Evolutionary conservation across 2,888 invertebrate genomes (phyloP).

Genomic region (Dexiosoma caninum): DNA sequence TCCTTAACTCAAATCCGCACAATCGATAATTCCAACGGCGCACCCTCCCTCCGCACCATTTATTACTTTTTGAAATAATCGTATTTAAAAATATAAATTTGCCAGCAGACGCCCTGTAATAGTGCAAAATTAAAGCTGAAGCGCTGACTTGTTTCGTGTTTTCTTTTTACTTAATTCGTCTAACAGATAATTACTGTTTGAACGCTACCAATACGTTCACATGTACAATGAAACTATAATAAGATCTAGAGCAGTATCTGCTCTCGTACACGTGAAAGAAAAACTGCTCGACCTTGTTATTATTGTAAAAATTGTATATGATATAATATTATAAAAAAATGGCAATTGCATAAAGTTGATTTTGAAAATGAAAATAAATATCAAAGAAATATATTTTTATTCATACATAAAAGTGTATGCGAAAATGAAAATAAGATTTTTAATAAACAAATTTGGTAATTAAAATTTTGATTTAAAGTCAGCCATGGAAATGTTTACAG

Average conservation of each 20-base stretch:
- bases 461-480: slow-evolving; percentile 14
- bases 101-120: no score
- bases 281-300: slow-evolving; percentile 55
- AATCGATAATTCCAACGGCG: no score
- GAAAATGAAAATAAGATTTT: neutral
- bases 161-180: neutral
- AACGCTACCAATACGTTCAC: slow-evolving; percentile 13
- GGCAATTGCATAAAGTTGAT: slow-evolving; percentile 3
- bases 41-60: no score
- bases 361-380: neutral
- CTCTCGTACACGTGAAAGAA: no score
- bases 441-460: slow-evolving; percentile 8
- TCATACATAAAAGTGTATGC: neutral
- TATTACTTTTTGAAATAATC: no score
- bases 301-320: no score
- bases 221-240: slow-evolving; percentile 30
- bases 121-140: slow-evolving; percentile 5
- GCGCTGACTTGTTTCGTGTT: slow-evolving; percentile 30
- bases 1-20: no score
- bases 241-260: slow-evolving; percentile 8
- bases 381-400: neutral
- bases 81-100: no score
- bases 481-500: neutral
- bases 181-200: slow-evolving; percentile 16
- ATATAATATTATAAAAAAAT: slow-evolving; percentile 28